These are phyloP conservation scores for Pantherophis alleghaniensis DNA, from an alignment of 2,797 vertebrate genomes.

Conservation along the genomic window DNA sequence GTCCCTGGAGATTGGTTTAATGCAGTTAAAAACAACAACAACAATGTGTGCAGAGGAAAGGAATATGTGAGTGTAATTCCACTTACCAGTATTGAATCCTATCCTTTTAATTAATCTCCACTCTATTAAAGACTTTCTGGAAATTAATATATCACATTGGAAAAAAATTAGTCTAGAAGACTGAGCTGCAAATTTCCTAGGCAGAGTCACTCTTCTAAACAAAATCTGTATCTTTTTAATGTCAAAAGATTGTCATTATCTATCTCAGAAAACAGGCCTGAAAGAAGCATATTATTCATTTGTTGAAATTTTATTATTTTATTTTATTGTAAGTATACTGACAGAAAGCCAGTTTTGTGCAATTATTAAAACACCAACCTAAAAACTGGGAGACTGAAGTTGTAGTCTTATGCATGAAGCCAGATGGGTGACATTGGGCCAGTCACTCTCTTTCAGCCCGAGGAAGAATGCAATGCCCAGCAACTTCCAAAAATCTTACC, in stretches of 20 bases:
- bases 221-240: constrained; percentile 1
- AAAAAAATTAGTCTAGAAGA: constrained; percentile 38
- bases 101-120: constrained; percentile 24
- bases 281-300: constrained; percentile 16
- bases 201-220: constrained; percentile 23
- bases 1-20: not conserved
- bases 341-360: not conserved
- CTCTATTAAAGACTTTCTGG: constrained; percentile 43
- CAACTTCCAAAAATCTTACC: not conserved
- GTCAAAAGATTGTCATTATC: constrained; percentile 10
- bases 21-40: not conserved
- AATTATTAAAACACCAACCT: not conserved
- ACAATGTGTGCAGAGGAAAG: too few relatives aligned
- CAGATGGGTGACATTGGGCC: not conserved
- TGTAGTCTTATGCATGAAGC: not conserved
- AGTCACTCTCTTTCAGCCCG: not conserved
- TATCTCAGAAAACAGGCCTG: constrained; percentile 13
- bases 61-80: not conserved
- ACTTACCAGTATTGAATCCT: not conserved
- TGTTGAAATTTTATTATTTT: constrained; percentile 4
- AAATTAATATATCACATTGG: constrained; percentile 30
- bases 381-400: not conserved
- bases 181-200: constrained; percentile 20
- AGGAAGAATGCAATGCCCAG: not conserved
- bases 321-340: not conserved